Base-by-base conservation (phyloP, 2,113 vertebrate species). In the Coturnix japonica region DNA sequence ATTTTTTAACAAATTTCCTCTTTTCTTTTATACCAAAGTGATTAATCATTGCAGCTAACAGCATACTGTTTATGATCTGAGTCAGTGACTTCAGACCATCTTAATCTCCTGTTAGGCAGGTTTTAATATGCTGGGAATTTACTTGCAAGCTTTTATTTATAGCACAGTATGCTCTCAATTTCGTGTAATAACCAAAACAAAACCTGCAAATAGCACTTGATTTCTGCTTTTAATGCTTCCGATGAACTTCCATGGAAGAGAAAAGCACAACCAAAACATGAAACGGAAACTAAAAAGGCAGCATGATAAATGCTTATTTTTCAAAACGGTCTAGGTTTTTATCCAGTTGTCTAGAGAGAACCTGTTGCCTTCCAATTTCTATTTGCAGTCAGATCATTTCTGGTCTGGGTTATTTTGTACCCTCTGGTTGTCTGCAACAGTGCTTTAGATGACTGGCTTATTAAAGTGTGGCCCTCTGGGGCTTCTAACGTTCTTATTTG, bases 1-100 rank as follows among this genome's bases (percentile, higher is more conserved):
- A 93, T 96, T 97, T 96, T 95, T 95, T 93, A 97, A 97, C 97
- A 97, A 96, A 96, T 97, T 96, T 95, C 95, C 93, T 95, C 94
- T 97, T 94, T 92, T 95, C 96, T 91, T 96, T 95, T 46, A 4
- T 97, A 95, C 90, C 70, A 75, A 96, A 94, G 95, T 94, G 97
- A 98, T 98, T 97, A 97, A 97, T 97, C 91, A 96, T 96, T 93
- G 96, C 91, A 92, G 74, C 94, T 88, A 95, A 87, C 57, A 1
- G 70, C 41, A 0, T 80, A 87, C 71, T 93, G 95, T 94, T 96
- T 96, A 95, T 92, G 96, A 96, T 96, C 90, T 90, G 95, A 96
- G 81, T 85, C 95, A 96, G 85, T 94, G 95, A 95, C 85, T 96
- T 95, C 70, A 91, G 92, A 86, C 95, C 78, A 90, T 92, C 73